A percentile compares a stretch with the other conserved stretches of the same genome.
Evolutionary conservation across 2,113 vertebrate genomes (phyloP).

Genomic region (Cinclus mexicanus): DNA sequence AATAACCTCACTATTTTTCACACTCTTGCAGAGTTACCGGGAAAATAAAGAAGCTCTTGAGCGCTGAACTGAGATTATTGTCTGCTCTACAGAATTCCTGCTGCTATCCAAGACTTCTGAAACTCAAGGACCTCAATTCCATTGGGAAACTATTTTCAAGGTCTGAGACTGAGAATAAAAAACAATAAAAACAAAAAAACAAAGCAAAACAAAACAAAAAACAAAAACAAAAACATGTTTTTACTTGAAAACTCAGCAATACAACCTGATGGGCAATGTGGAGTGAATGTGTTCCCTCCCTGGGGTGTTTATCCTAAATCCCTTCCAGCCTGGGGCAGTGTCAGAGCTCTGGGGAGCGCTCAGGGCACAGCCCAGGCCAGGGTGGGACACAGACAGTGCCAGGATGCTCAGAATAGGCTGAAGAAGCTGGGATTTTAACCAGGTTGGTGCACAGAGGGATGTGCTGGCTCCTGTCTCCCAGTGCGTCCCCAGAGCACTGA

Average conservation of each 20-base stretch:
- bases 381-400: not conserved
- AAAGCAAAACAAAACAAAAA: not conserved
- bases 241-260: not conserved
- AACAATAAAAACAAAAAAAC: not conserved
- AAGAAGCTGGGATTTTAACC: not conserved
- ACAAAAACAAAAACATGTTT: not conserved
- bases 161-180: not conserved
- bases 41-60: not conserved
- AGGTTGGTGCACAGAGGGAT: not conserved
- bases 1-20: not conserved
- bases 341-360: not conserved
- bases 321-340: not conserved
- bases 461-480: not conserved
- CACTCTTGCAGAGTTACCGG: not conserved
- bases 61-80: not conserved
- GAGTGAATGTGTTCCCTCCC: not conserved
- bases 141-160: not conserved
- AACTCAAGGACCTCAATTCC: not conserved
- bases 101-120: not conserved
- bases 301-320: too few relatives aligned
- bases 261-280: not conserved
- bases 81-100: not conserved
- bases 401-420: accelerated
- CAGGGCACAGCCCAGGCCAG: not conserved
- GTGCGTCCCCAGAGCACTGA: not conserved